These are phyloP conservation scores for Cheilosia impressa DNA, from an alignment of 2,888 invertebrate species.

Conservation along the genomic window DNA sequence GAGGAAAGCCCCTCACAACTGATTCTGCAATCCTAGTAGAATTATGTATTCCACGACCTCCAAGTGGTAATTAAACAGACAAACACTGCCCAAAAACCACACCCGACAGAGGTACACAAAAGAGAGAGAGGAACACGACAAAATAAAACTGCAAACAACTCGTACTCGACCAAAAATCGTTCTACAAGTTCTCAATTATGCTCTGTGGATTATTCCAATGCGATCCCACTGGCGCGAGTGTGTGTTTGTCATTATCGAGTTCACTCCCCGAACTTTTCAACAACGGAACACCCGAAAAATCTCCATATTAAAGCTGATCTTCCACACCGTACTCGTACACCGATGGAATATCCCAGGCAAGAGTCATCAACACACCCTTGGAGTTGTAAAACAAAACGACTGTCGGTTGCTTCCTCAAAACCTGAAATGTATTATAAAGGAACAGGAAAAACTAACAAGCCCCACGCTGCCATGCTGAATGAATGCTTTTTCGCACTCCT, in stretches of 20 bases:
- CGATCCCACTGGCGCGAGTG: constrained; percentile 7
- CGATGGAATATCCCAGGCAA: constrained; percentile 18
- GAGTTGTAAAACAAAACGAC: constrained; percentile 66
- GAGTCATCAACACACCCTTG: constrained; percentile 35
- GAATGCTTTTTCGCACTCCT: constrained; percentile 74
- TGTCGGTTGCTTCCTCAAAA: not conserved
- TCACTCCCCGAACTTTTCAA: constrained; percentile 31
- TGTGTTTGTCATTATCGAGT: constrained; percentile 66
- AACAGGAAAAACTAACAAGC: constrained; percentile 19
- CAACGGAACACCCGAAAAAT: constrained; percentile 44
- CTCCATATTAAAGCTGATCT: constrained; percentile 71
- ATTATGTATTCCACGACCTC: not conserved
- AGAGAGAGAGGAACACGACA: not conserved
- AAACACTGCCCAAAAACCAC: constrained; percentile 36
- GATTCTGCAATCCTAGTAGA: constrained; percentile 4
- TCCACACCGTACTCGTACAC: constrained; percentile 34
- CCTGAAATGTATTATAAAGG: constrained; percentile 10
- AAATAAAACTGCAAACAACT: constrained; percentile 54
- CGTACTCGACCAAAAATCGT: constrained; percentile 48
- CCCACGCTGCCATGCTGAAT: constrained; percentile 58
- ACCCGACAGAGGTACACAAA: not conserved
- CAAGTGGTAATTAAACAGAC: constrained; percentile 44
- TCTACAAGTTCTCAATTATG: constrained; percentile 65
- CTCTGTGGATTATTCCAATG: constrained; percentile 49
- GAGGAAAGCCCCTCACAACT: constrained; percentile 9